Percentiles rank a stretch among this genome's conserved stretches.
phyloP scores from a whole-genome alignment of 2,113 vertebrate species.

The Astatoreochromis straeleni region DNA sequence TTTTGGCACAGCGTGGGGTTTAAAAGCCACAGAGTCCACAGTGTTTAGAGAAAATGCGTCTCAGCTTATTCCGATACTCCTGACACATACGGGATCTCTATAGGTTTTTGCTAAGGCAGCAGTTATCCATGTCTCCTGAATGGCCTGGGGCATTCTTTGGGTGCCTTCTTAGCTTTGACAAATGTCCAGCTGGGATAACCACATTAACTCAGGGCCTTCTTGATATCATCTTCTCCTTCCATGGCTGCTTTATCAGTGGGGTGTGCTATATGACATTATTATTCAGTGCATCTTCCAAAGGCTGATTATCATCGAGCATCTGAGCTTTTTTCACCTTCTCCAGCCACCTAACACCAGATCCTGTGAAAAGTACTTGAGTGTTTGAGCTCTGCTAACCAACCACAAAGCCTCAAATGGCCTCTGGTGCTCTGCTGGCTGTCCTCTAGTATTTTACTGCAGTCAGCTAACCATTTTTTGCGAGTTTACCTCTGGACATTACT shows the following conservation, averaged over 20 bases:
- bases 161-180: background rate
- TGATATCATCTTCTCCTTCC: background rate
- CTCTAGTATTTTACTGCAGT: constrained; percentile 46
- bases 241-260: background rate
- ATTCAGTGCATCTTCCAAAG: background rate
- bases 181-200: background rate
- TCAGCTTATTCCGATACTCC: background rate
- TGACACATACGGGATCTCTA: background rate
- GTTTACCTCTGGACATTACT: constrained; percentile 44
- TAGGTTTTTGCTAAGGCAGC: accelerated
- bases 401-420: constrained; percentile 10
- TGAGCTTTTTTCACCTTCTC: background rate
- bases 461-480: constrained; percentile 17
- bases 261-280: background rate
- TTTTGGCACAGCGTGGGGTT: background rate
- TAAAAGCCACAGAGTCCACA: background rate
- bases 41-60: background rate
- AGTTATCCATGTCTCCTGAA: background rate
- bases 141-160: background rate
- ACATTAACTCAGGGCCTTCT: background rate
- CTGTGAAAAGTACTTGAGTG: constrained; percentile 14
- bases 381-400: constrained; percentile 36
- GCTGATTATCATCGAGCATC: background rate
- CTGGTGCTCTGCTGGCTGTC: constrained; percentile 32
- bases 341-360: background rate